Evolutionary conservation across 2,888 invertebrate species (phyloP), one percentile per base, ranked within the genome.

Genomic region (Eudasyphora cyanicolor): DNA sequence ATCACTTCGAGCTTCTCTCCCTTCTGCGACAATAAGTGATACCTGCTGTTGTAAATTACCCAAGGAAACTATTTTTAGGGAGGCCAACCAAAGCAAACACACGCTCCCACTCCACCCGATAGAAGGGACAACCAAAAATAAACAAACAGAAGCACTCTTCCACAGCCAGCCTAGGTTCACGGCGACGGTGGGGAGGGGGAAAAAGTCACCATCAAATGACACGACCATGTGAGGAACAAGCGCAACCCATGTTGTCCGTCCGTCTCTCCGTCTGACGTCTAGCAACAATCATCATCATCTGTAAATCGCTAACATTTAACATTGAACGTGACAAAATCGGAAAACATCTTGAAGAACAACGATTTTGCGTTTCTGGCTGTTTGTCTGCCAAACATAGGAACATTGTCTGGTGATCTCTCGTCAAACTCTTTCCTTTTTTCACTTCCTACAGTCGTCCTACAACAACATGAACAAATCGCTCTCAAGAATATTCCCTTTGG

Each of bases 301-400:
- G 85, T 79, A 85, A 87, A 87, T 79, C 74, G 75, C 76, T 84
- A 84, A 85, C 87, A 88, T 88, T 89, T 89, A 89, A 89, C 89
- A 89, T 85, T 90, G 90, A 90, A 90, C 90, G 90, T 91, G 90
- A 90, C 90, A 91, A 90, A 91, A 91, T 84, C 87, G 85, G 86
- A 89, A 89, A 89, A 90, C 90, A 90, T 73, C 79, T 79, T 73
- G 21, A 71, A 21, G 70, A 82, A 74, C 54, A 70, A 24, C 67
- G 73, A 80, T 82, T 79, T 42, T 67, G 19, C 17, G n/a, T n/a
- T n/a, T n/a, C n/a, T n/a, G n/a, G 24, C 73, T 51, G 64, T 64
- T n/a, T 35, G 27, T n/a, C 57, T 81, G 19, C 27, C 45, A 67
- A n/a, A 54, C 67, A 71, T 45, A 8, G 60, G 73, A 51, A 38